These are phyloP conservation scores for Catostylus mosaicus DNA, from an alignment of 30 jellyfish, hydroid and myxozoan genomes.

Conservation along the genomic window DNA sequence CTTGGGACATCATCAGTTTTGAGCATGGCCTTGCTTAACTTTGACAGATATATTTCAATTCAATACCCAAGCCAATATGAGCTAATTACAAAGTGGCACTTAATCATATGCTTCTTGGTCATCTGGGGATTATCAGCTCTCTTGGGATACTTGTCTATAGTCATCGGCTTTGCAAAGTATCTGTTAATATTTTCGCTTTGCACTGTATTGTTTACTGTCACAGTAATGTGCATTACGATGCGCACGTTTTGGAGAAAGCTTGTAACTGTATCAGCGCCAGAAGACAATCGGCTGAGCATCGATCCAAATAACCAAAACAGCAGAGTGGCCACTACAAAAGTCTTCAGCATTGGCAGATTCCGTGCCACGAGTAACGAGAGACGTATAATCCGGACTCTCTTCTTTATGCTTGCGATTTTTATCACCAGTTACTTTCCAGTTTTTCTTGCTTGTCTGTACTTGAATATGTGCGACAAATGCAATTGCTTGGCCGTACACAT, in stretches of 20 bases:
- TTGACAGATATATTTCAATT: conserved; percentile 64
- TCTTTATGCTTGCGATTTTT: conserved; percentile 62
- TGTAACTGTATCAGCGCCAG: conserved; percentile 49
- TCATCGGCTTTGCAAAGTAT: conserved; percentile 36
- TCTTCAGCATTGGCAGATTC: conserved; percentile 65
- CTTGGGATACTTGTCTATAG: conserved; percentile 22
- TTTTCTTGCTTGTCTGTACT: conserved; percentile 55
- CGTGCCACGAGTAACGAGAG: conserved; percentile 69
- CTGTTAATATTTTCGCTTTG: conserved; percentile 49
- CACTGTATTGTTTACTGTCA: conserved; percentile 54
- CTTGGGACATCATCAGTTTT: conserved; percentile 67
- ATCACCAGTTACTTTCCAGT: conserved; percentile 65
- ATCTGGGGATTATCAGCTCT: conserved; percentile 47
- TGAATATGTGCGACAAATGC: conserved; percentile 68
- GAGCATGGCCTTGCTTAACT: conserved; percentile 71
- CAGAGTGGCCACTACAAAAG: conserved; percentile 60
- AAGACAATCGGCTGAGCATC: conserved; percentile 60
- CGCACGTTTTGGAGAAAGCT: conserved; percentile 71
- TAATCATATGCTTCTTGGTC: background rate
- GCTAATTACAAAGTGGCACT: conserved; percentile 8
- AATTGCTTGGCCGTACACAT: conserved; percentile 70
- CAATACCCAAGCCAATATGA: conserved; percentile 39
- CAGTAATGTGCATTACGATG: conserved; percentile 64
- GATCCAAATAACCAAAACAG: conserved; percentile 63
- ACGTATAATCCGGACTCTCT: conserved; percentile 63